Conservation (phyloP, 2,888 invertebrate genomes). For the Xestia xanthographa region DNA sequence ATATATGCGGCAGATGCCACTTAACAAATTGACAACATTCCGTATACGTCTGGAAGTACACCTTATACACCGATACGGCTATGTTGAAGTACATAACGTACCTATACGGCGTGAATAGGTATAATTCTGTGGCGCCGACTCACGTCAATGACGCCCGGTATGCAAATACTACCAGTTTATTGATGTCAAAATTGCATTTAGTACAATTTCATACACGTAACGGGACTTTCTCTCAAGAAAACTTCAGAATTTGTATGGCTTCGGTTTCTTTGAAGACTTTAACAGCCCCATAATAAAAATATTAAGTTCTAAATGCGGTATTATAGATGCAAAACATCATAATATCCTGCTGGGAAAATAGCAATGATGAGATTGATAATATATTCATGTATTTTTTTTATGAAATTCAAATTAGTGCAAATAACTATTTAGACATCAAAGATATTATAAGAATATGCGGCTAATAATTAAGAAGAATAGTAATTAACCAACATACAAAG, state of each 20-base stretch:
- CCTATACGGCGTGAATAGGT: constrained; percentile 47
- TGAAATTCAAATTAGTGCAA: constrained; percentile 22
- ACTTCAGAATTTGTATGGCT: constrained; percentile 4
- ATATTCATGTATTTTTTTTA: constrained; percentile 36
- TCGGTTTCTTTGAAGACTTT: constrained; percentile 38
- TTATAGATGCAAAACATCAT: constrained; percentile 41
- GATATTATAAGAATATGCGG: background rate
- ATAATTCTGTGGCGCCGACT: constrained; percentile 64
- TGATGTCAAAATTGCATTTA: constrained; percentile 69
- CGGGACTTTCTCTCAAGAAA: constrained; percentile 61
- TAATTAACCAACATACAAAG: constrained; percentile 15
- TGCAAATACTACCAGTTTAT: constrained; percentile 77
- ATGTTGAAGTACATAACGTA: constrained; percentile 43
- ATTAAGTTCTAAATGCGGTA: constrained; percentile 33
- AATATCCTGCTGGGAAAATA: constrained; percentile 52
- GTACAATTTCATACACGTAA: constrained; percentile 54
- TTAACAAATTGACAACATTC: constrained; percentile 75
- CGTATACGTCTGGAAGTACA: constrained; percentile 56
- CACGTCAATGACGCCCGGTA: constrained; percentile 75
- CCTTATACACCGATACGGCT: constrained; percentile 38
- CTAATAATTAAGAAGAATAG: constrained; percentile 16
- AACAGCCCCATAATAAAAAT: constrained; percentile 26
- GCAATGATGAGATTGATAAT: constrained; percentile 39
- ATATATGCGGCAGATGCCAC: constrained; percentile 75
- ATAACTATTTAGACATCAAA: constrained; percentile 21